Evolutionary conservation across 2,888 invertebrate genomes (phyloP), one percentile per base, ranked within the genome.

Genomic region (Barypeithes pellucidus): DNA sequence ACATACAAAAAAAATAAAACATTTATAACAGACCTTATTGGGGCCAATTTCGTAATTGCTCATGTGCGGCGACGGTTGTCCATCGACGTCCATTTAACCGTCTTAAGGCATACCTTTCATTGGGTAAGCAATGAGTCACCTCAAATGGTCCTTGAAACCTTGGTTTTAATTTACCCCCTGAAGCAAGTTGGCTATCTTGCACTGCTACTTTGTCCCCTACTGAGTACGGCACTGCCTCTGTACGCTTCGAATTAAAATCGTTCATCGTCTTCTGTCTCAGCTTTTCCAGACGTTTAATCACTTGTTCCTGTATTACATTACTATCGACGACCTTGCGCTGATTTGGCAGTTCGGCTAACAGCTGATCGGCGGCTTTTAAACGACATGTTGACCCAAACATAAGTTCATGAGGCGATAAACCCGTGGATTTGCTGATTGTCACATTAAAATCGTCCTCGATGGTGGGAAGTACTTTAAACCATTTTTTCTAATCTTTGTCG

Each of bases 371-470:
- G 36, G 36, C 36, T 36, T 3, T 36, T 36, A 36, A 36, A 12
- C 36, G 36, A 12, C 36, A 9, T 2, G 12, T 5, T 36, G 9
- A 36, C 8, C 12, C 36, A 36, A 36, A 36, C 36, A 36, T 36
- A 5, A 36, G 12, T 9, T 36, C 36, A 36, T 36, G 36, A 2
- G 36, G 36, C 2, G 36, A 36, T 8, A 36, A 3, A 36, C 36
- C 36, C 24, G 24, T 24, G 24, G 24, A 24, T 11, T 36, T 36
- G 36, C 36, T 36, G 36, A 36, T 16, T 16, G 14, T 14, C 14
- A 18, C 52, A 52, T 65, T 65, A n/a, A 52, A 65, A 47, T 65
- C 36, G 12, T 65, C 41, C 12, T 66, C 54, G 8, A 69, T 62
- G 12, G 20, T 24, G 50, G 62, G 52, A 12, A 69, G 22, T 20